Base-by-base conservation (phyloP, 2,888 invertebrate species). In the Unio delphinus region DNA sequence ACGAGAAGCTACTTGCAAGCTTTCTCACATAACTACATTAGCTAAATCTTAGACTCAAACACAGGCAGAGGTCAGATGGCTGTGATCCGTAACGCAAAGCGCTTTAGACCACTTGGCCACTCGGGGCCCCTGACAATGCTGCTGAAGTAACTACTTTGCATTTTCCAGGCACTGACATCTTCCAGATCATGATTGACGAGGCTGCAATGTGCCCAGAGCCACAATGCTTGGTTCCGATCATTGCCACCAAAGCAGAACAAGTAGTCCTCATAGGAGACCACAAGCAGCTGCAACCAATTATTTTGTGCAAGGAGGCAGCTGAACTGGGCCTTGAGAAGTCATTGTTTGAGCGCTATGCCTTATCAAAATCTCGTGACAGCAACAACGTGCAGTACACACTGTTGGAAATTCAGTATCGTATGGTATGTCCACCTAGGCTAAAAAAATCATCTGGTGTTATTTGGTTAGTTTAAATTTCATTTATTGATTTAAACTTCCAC, bases 191-290 rank as follows among this genome's bases (percentile, higher is more conserved):
- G 26, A 80, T 87, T 18, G 87, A 87, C 64, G 87, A 87, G 70
- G 79, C 83, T 65, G 86, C 84, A 20, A 87, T 87, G 87, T 86
- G 86, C 65, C 83, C 80, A 17, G 87, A 87, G 70, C 86, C 86
- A 18, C 83, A 87, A 63, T 81, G 76, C 67, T 63, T 87, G 68
- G 74, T 84, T 18, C 84, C 87, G 18, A 81, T 88, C 34, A 77
- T 84, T 34, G 75, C 80, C 55, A 77, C 76, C 60, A 74, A 77
- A 62, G 79, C 84, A 18, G 64, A 76, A 45, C 83, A 86, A 61
- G 81, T 84, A 4, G 83, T 88, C 20, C 81, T 88, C 28, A 85
- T 88, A 63, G 88, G 88, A 1, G 88, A 88, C 69, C 87, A 87
- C 70, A 83, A 83, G 67, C 88, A 88, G 72, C 82, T 88, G 7